These are phyloP conservation scores for Lepilemur ruficaudatus DNA, from an alignment of 2,797 vertebrate species.

Conservation along the genomic window DNA sequence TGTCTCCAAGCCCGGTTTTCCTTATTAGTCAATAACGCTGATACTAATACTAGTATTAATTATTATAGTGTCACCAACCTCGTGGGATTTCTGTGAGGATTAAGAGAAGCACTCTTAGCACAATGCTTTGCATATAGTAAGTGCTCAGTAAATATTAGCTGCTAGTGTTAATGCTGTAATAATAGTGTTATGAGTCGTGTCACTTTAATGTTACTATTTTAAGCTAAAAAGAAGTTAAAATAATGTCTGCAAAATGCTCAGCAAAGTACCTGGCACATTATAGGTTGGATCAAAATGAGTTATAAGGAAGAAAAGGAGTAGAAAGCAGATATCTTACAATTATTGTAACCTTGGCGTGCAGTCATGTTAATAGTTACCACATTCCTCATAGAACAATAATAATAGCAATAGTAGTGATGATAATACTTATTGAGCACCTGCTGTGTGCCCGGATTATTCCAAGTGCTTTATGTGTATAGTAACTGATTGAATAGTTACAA, in stretches of 20 bases:
- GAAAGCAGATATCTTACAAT: neutral
- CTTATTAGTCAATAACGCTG: neutral
- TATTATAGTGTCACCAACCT: neutral
- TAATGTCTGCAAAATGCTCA: neutral
- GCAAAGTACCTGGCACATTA: neutral
- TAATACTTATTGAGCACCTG: neutral
- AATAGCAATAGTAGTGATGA: neutral
- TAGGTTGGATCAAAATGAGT: neutral
- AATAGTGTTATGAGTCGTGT: neutral
- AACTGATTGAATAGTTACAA: neutral
- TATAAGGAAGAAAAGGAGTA: neutral
- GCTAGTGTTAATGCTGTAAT: neutral
- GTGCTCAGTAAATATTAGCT: neutral
- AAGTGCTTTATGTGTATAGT: neutral
- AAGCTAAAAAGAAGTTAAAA: constrained; percentile 23
- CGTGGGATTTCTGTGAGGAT: neutral
- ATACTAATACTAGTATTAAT: neutral
- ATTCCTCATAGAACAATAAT: neutral
- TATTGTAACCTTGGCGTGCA: neutral
- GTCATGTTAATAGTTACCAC: neutral
- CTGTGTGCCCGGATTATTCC: neutral
- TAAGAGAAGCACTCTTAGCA: neutral
- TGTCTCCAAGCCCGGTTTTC: neutral
- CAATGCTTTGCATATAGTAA: neutral
- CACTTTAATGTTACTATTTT: neutral